Base-by-base conservation (phyloP, 2,888 invertebrate genomes). In the Octonoba sinensis region DNA sequence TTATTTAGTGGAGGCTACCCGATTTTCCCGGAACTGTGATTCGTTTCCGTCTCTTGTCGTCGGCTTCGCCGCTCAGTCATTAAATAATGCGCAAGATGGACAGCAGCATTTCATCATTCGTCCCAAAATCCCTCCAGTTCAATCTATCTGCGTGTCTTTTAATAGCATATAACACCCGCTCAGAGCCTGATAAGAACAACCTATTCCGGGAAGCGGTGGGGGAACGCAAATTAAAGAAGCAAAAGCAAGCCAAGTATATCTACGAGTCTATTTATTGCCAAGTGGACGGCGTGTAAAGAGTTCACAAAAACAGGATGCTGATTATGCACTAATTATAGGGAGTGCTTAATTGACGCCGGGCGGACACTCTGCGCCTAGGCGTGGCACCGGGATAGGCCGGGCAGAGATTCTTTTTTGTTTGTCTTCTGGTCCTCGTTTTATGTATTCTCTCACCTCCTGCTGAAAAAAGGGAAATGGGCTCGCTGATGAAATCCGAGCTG, bases 241-340 rank as follows among this genome's bases (percentile, higher is more conserved):
- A 3, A 36, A 36, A 36, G 27, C 27, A 27, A 36, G 36, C 36
- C 36, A 36, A 36, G 36, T 36, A 8, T 36, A 36, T 36, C 36
- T 36, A 36, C 36, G 36, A 4, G 27, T 62, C 70, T 70, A 77
- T 77, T 77, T 77, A 77, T 77, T 57, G 70, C 56, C 76, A 16
- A 27, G 22, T 27, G n/a, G 16, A 18, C 15, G 51, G 18, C 27
- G 20, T 13, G 69, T 22, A 65, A 73, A 73, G 78, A 57, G 72
- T 72, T 66, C 60, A 66, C 66, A 79, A 72, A 79, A 81, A 81
- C 79, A 73, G 79, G 79, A 81, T 81, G 79, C 72, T 79, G 78
- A 79, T 79, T 79, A 79, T 69, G 73, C 72, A 69, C 73, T 81
- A 81, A 81, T 81, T 81, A 73, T 73, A 69, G 79, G 79, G 79